These are phyloP conservation scores for Metacarcinus magister DNA, from an alignment of 2,888 invertebrate species.

Conservation along the genomic window DNA sequence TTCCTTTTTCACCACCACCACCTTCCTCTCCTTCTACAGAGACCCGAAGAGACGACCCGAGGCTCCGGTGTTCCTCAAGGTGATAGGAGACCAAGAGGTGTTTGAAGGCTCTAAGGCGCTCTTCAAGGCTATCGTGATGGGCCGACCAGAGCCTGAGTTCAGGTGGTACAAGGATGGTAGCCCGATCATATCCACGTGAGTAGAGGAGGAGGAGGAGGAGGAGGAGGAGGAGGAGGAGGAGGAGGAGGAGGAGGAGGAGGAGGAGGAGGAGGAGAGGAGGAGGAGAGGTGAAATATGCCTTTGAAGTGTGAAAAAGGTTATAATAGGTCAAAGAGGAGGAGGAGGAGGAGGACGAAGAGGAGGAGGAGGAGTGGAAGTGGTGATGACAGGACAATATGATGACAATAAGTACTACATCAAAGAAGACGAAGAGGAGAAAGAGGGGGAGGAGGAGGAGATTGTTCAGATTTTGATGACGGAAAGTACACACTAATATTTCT, in stretches of 20 bases:
- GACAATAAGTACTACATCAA: no score
- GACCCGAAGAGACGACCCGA: conserved; percentile 91
- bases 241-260: neutral
- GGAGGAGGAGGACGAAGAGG: neutral
- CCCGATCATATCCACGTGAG: conserved; percentile 89
- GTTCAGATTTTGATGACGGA: neutral
- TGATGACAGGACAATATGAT: neutral
- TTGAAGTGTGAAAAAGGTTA: neutral
- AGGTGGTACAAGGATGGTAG: conserved; percentile 94
- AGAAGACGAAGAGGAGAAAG: neutral
- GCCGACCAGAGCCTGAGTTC: conserved; percentile 93
- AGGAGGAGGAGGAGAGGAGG: conserved; percentile 32
- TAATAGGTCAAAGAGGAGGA: neutral
- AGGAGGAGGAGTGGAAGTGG: neutral
- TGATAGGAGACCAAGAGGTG: conserved; percentile 94
- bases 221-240: neutral
- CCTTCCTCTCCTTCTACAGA: conserved; percentile 85
- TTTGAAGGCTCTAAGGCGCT: conserved; percentile 95
- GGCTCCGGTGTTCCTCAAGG: conserved; percentile 94
- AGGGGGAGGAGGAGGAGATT: neutral
- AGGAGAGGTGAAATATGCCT: neutral
- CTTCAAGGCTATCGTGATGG: conserved; percentile 96
- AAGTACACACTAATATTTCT: neutral
- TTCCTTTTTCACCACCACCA: neutral
- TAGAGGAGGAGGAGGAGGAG: conserved; percentile 67